A percentile compares a stretch with the other conserved stretches of the same genome.
Conservation (phyloP, 2,888 invertebrate genomes). For the Ochropleura plecta region DNA sequence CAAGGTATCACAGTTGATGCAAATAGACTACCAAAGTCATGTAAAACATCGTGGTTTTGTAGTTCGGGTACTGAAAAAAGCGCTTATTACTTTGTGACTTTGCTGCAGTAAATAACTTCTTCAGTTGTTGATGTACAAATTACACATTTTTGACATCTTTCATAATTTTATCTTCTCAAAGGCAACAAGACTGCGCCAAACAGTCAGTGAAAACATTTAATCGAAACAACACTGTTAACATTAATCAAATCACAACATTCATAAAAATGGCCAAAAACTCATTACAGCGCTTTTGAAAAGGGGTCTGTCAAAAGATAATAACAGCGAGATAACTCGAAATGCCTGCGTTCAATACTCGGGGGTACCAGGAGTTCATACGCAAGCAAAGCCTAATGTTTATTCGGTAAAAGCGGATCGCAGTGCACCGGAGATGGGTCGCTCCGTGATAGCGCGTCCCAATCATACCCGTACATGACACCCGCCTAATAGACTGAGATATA, state of each 20-base stretch:
- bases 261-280: conserved; percentile 29
- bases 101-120: background rate
- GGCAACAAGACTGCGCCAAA: conserved; percentile 12
- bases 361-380: conserved; percentile 42
- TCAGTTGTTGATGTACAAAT: background rate
- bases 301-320: conserved; percentile 56
- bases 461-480: conserved; percentile 64
- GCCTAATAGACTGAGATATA: conserved; percentile 52
- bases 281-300: conserved; percentile 52
- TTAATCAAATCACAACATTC: conserved; percentile 18
- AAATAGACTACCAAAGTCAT: background rate
- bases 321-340: conserved; percentile 48
- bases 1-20: background rate
- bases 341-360: conserved; percentile 37
- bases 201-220: conserved; percentile 30
- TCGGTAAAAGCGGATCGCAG: conserved; percentile 66
- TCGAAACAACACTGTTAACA: conserved; percentile 16
- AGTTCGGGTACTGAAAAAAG: background rate
- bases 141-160: background rate
- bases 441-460: conserved; percentile 69
- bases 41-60: background rate
- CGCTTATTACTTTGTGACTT: background rate
- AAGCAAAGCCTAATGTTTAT: conserved; percentile 63
- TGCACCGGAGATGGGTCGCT: conserved; percentile 72
- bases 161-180: conserved; percentile 15